Conservation (phyloP, 2,113 vertebrate species). For the Monopterus albus region DNA sequence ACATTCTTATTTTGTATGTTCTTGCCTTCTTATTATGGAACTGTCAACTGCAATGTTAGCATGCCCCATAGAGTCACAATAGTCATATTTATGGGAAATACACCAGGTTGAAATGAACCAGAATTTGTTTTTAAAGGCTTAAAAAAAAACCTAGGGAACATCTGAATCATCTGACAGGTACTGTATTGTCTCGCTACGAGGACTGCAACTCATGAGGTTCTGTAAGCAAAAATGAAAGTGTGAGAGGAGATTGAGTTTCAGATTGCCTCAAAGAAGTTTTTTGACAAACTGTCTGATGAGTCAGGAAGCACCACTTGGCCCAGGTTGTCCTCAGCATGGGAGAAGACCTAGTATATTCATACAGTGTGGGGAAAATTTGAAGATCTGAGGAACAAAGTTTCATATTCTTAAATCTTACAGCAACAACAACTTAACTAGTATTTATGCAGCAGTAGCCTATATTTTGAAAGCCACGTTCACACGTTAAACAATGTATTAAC, state of each 20-base stretch:
- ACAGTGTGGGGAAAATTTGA: not conserved
- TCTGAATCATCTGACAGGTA: slow-evolving; percentile 5
- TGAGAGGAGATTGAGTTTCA: not conserved
- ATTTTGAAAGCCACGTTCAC: no score
- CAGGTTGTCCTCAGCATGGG: not conserved
- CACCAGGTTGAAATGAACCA: not conserved
- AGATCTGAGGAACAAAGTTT: not conserved
- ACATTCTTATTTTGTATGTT: no score
- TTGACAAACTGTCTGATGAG: slow-evolving; percentile 18
- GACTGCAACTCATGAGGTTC: not conserved
- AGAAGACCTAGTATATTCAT: not conserved
- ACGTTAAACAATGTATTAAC: no score
- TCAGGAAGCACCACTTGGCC: not conserved
- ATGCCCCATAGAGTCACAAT: no score
- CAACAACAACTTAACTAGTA: not conserved
- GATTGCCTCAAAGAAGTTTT: slow-evolving; percentile 12
- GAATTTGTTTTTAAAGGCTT: not conserved
- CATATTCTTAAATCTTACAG: not conserved
- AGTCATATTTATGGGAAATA: not conserved
- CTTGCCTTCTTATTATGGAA: no score
- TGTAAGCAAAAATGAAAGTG: not conserved
- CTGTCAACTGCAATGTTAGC: no score
- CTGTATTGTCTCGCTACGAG: not conserved
- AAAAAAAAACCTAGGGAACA: not conserved
- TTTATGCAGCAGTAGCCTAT: no score